Evolutionary conservation across 1,140 invertebrate species (phyloP).

Genomic region (Trinorchestia longiramus): DNA sequence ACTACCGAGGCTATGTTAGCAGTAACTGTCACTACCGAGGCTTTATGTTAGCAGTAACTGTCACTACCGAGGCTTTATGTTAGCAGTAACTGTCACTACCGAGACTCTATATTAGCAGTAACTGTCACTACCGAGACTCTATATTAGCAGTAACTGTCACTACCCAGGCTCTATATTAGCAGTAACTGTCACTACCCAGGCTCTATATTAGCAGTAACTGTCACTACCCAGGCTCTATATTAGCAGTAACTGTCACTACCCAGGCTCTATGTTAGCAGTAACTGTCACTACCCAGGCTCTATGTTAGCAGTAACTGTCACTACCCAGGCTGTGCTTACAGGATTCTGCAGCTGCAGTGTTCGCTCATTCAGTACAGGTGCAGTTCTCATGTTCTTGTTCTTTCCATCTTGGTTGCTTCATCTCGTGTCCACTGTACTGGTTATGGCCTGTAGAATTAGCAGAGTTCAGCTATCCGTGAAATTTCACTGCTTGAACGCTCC

Average conservation of each 20-base stretch:
- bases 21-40: not conserved
- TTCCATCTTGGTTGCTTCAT: not conserved
- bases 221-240: not conserved
- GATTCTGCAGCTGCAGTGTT: constrained; percentile 32
- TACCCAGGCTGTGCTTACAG: constrained; percentile 48
- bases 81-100: not conserved
- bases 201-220: not conserved
- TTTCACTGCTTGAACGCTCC: not conserved
- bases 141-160: too few species aligned
- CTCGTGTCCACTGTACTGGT: not conserved
- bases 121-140: too few species aligned
- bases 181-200: not conserved
- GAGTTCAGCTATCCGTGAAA: not conserved
- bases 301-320: constrained; percentile 46
- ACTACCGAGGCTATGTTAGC: constrained; percentile 38
- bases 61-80: not conserved
- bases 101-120: not conserved
- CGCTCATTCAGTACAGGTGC: constrained; percentile 42
- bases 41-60: not conserved
- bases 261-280: not conserved
- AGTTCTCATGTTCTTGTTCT: constrained; percentile 24
- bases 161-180: not conserved
- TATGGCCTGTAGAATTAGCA: not conserved
- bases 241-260: not conserved
- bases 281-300: not conserved